Percentiles rank a stretch among this genome's conserved stretches.
These are phyloP conservation scores for Gymnarchus niloticus DNA, from an alignment of 2,113 vertebrate genomes.

Conservation along the genomic window DNA sequence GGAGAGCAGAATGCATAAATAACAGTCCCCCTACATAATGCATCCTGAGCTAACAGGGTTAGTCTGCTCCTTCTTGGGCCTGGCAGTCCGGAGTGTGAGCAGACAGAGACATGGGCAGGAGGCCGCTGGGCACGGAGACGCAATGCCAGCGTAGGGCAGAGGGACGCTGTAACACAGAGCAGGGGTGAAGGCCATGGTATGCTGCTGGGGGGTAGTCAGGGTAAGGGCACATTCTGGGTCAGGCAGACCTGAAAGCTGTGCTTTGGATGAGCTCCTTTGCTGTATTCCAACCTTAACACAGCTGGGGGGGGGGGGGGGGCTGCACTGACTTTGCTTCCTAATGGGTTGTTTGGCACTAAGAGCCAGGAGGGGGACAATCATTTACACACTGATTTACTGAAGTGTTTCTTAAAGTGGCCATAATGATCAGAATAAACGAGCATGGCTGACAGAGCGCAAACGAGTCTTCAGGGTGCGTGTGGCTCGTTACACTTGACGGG, in stretches of 20 bases:
- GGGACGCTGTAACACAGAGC: neutral
- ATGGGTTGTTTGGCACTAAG: conserved; percentile 35
- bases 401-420: conserved; percentile 65
- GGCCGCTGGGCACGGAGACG: too few species aligned
- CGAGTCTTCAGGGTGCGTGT: neutral
- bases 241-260: neutral
- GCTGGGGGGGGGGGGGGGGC: conserved; percentile 11
- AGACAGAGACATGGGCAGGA: neutral
- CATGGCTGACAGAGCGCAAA: conserved; percentile 49
- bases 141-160: too few species aligned
- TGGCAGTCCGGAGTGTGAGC: conserved; percentile 23
- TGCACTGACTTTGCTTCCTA: conserved; percentile 25
- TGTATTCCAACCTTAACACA: neutral
- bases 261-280: conserved; percentile 6
- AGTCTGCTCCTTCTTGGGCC: conserved; percentile 31
- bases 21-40: conserved; percentile 26
- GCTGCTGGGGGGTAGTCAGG: too few species aligned
- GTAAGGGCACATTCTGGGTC: too few species aligned
- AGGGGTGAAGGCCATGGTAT: neutral
- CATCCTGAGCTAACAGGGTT: conserved; percentile 51
- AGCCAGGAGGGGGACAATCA: conserved; percentile 33
- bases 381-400: conserved; percentile 68
- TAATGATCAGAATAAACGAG: conserved; percentile 71
- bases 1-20: conserved; percentile 64
- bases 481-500: neutral